These are phyloP conservation scores for Eubucco bourcierii DNA, from an alignment of 2,113 vertebrate genomes.

Conservation along the genomic window DNA sequence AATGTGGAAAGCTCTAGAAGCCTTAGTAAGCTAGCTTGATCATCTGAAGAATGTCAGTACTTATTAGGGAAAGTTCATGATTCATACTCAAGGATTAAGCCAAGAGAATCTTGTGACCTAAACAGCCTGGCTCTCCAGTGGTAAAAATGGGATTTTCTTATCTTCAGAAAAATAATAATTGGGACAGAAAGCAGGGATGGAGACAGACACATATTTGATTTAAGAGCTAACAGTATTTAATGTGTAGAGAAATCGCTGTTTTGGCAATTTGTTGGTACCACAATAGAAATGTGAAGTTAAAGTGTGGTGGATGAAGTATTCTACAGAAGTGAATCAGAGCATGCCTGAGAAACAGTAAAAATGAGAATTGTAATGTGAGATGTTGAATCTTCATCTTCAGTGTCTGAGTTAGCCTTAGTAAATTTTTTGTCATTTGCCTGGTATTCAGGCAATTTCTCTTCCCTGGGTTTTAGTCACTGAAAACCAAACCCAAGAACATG, in stretches of 20 bases:
- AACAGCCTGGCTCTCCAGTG: conserved; percentile 49
- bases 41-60: conserved; percentile 63
- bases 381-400: neutral
- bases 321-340: neutral
- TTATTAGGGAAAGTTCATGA: conserved; percentile 66
- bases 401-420: neutral
- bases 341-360: neutral
- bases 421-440: neutral
- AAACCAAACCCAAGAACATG: neutral
- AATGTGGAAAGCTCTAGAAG: conserved; percentile 51
- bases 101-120: conserved; percentile 65
- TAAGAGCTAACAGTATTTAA: neutral
- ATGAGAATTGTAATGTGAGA: neutral
- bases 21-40: conserved; percentile 41
- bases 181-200: conserved; percentile 8
- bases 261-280: neutral
- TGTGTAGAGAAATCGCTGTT: neutral
- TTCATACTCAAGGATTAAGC: conserved; percentile 42
- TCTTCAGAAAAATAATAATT: conserved; percentile 18
- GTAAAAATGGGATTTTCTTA: conserved; percentile 65
- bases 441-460: neutral
- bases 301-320: neutral
- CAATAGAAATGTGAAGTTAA: neutral
- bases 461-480: neutral
- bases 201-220: neutral